A percentile compares a stretch with the other conserved stretches of the same genome.
phyloP scores from a whole-genome alignment of 2,113 vertebrate genomes.

The Erpornis zantholeuca region DNA sequence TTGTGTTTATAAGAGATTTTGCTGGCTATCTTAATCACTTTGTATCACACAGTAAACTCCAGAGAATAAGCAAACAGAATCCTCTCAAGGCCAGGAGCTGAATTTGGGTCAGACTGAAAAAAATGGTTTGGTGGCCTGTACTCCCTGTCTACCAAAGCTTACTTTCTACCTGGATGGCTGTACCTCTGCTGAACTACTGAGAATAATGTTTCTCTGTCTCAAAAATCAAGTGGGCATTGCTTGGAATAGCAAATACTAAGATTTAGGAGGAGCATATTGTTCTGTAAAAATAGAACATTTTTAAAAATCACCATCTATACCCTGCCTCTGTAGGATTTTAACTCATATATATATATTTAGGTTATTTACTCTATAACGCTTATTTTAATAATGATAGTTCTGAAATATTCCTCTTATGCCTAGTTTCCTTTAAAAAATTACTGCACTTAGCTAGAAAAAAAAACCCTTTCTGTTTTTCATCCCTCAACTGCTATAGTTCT shows the following conservation, averaged over 20 bases:
- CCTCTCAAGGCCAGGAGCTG: not conserved
- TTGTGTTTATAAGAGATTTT: not conserved
- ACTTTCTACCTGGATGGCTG: not conserved
- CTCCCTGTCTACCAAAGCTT: not conserved
- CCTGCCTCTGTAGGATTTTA: constrained; percentile 9
- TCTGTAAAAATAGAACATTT: not conserved
- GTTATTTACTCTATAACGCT: constrained; percentile 50
- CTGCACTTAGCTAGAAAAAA: constrained; percentile 69
- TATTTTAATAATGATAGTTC: constrained; percentile 35
- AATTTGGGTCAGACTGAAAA: constrained; percentile 22
- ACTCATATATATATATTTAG: constrained; percentile 36
- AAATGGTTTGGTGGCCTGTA: not conserved
- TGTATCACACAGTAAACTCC: not conserved
- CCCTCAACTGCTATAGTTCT: constrained; percentile 62
- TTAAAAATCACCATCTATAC: not conserved
- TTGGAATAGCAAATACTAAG: not conserved
- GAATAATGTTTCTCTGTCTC: not conserved
- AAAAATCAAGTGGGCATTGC: not conserved
- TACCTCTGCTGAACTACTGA: not conserved
- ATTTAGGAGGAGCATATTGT: not conserved
- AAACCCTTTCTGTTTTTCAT: constrained; percentile 69
- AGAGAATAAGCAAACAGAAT: not conserved
- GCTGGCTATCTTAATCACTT: not conserved
- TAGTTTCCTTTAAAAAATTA: constrained; percentile 77
- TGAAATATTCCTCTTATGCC: constrained; percentile 40